Evolutionary conservation across 1,140 invertebrate species (phyloP), one percentile per base, ranked within the genome.

Genomic region (Octopus sinensis): DNA sequence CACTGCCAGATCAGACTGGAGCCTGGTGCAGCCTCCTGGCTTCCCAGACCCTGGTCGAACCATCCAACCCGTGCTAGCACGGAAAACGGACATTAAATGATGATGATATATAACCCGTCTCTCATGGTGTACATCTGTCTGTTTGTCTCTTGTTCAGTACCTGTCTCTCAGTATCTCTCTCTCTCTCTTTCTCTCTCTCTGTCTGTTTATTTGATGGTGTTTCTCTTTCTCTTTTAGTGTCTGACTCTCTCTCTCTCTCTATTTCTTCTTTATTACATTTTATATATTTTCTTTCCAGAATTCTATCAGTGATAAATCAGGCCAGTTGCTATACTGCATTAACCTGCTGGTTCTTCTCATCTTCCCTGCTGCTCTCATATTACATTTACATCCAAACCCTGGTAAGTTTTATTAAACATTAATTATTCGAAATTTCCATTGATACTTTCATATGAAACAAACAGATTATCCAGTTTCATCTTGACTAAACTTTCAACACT

Each of bases 271-370:
- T 54, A 12, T 78, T 53, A 78, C 77, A 10, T 23, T 78, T 78
- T 78, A 51, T n/a, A 13, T n/a, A 53, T 71, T 53, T 7, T 79
- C 76, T 30, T 84, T 86, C 17, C 84, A 90, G 87, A 86, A 86
- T 51, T 83, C 73, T 56, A 82, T 92, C 13, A 87, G 89, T 17
- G 88, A 89, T 71, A 85, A 81, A 17, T 76, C 88, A 71, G 91
- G 89, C n/a, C 81, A 86, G 12, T 54, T 86, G 71, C 82, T 92
- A 6, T 86, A 92, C 51, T 79, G 85, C 4, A 56, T 89, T 54
- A 97, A 97, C 91, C 92, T 97, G 79, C 88, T 94, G 73, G 92
- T 94, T 1, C 82, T 89, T 9, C 84, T 92, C 6, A 78, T 88
- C 4, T 87, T 91, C 79, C 91, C 91, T 68, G 88, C 90, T 62